phyloP scores from a whole-genome alignment of 2,797 vertebrate species.

The Pygocentrus nattereri region DNA sequence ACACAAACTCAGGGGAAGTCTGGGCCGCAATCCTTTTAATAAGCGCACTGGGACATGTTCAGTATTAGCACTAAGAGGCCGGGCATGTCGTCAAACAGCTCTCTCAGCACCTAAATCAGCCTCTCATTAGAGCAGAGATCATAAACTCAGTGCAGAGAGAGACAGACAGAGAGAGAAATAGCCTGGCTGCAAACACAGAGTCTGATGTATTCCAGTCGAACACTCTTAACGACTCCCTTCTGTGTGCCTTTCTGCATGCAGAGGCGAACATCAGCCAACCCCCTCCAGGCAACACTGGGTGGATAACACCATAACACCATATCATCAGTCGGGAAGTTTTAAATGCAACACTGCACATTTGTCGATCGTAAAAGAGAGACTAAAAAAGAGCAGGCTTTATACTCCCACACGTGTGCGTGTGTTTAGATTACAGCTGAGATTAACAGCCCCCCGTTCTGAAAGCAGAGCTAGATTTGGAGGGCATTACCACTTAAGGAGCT shows the following conservation, averaged over 20 bases:
- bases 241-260: conserved; percentile 49
- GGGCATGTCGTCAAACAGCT: conserved; percentile 55
- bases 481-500: conserved; percentile 33
- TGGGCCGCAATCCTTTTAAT: conserved; percentile 52
- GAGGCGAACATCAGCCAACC: conserved; percentile 54
- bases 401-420: conserved; percentile 28
- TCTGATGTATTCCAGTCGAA: conserved; percentile 68
- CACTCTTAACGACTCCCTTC: conserved; percentile 65
- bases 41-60: conserved; percentile 58
- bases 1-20: conserved; percentile 16
- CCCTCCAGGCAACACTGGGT: conserved; percentile 43
- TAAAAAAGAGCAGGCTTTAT: conserved; percentile 14
- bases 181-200: conserved; percentile 55
- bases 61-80: conserved; percentile 60
- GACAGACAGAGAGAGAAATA: conserved; percentile 26
- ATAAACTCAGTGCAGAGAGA: conserved; percentile 59
- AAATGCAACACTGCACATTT: conserved; percentile 35
- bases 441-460: conserved; percentile 12
- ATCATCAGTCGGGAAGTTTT: conserved; percentile 18
- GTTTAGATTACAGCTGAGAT: conserved; percentile 46
- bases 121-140: conserved; percentile 68
- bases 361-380: conserved; percentile 30
- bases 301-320: conserved; percentile 31
- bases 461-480: conserved; percentile 13
- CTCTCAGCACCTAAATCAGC: conserved; percentile 68